Evolutionary conservation across 2,888 invertebrate species (phyloP).

Genomic region (Stomorhina lunata): DNA sequence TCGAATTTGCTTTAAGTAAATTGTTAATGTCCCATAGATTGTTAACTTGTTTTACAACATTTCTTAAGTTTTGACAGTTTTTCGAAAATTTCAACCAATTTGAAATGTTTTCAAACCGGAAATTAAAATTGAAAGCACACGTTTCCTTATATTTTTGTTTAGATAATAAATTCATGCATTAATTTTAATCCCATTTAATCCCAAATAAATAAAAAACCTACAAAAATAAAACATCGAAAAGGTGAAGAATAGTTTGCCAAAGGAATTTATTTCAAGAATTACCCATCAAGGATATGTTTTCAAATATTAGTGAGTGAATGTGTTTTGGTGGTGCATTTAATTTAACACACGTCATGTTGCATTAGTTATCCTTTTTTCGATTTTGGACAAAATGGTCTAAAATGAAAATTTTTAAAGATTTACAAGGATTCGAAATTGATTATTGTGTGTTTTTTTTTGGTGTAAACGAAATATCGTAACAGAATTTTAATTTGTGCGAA

Average conservation of each 20-base stretch:
- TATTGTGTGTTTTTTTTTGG: too few relatives aligned
- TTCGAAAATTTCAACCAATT: not conserved
- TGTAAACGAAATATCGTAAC: not conserved
- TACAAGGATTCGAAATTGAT: not conserved
- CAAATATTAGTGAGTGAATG: not conserved
- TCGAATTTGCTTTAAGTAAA: too few relatives aligned
- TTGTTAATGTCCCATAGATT: too few relatives aligned
- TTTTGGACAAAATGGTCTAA: not conserved
- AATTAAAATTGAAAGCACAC: conserved; percentile 1
- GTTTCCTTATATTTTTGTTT: not conserved
- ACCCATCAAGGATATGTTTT: not conserved
- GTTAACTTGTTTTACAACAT: too few relatives aligned
- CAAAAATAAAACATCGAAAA: not conserved
- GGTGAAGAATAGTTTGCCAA: conserved; percentile 18
- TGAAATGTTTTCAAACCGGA: conserved; percentile 2
- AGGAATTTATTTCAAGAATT: not conserved
- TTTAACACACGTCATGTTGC: conserved; percentile 5
- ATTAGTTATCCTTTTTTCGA: conserved; percentile 8
- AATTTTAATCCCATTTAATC: conserved; percentile 26
- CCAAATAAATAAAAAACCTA: conserved; percentile 28
- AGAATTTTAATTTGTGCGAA: conserved; percentile 11
- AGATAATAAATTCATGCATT: conserved; percentile 12
- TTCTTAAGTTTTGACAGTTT: conserved; percentile 31
- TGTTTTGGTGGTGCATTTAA: conserved; percentile 21
- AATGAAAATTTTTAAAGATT: not conserved